A percentile compares a stretch with the other conserved stretches of the same genome.
These are phyloP conservation scores for Syritta pipiens DNA, from an alignment of 2,888 invertebrate species.

Conservation along the genomic window DNA sequence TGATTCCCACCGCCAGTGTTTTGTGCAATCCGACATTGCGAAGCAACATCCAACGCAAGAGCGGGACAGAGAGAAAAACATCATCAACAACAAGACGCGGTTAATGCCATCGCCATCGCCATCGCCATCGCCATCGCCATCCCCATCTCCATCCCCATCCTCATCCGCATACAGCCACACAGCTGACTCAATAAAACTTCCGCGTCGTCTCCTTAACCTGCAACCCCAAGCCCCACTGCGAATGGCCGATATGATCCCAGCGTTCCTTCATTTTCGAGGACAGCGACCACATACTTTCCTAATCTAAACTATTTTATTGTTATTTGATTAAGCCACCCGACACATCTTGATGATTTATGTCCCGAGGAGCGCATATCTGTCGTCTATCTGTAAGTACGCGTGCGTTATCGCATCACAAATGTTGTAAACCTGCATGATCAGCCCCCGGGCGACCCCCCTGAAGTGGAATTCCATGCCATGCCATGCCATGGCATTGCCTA, in stretches of 20 bases:
- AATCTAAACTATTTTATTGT: conserved; percentile 69
- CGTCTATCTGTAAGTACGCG: conserved; percentile 57
- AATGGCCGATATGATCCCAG: conserved; percentile 33
- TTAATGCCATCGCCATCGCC: conserved; percentile 22
- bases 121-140: no score
- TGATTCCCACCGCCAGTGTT: not conserved
- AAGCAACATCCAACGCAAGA: no score
- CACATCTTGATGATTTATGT: conserved; percentile 65
- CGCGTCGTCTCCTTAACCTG: conserved; percentile 4
- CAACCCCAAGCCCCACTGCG: no score
- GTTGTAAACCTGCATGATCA: conserved; percentile 59
- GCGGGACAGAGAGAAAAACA: not conserved
- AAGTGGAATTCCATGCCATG: conserved; percentile 54
- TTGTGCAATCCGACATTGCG: conserved; percentile 15
- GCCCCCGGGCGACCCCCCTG: conserved; percentile 20
- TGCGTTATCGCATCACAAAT: conserved; percentile 62
- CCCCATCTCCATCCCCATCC: no score
- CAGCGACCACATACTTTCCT: conserved; percentile 55
- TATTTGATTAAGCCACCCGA: conserved; percentile 67
- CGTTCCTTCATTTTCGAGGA: conserved; percentile 33
- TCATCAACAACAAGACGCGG: not conserved
- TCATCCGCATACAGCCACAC: no score
- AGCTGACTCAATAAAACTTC: conserved; percentile 52
- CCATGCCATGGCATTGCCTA: conserved; percentile 64
- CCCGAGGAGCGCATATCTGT: conserved; percentile 53